Conservation (phyloP, 2,113 vertebrate species). For the Puntigrus tetrazona region DNA sequence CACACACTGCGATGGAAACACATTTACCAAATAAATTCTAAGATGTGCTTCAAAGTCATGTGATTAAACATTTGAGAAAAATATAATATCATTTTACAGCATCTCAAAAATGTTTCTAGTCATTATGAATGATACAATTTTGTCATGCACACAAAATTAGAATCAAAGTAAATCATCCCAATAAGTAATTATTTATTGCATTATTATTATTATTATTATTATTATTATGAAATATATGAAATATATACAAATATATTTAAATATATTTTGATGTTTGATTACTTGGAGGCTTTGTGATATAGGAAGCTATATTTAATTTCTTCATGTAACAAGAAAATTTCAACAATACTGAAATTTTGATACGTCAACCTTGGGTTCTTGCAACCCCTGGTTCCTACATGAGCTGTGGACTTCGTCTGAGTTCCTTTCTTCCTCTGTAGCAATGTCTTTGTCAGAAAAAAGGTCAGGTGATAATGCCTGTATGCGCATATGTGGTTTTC, state of each 20-base stretch:
- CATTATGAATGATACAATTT: background rate
- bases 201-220: no score
- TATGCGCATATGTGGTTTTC: background rate
- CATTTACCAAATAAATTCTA: background rate
- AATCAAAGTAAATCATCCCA: no score
- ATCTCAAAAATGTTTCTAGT: background rate
- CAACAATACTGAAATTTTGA: background rate
- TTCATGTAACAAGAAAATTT: no score
- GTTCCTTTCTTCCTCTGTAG: background rate
- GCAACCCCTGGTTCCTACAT: background rate
- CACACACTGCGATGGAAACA: background rate
- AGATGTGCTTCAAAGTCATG: background rate
- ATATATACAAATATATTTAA: no score
- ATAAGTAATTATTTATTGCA: no score
- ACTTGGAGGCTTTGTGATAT: no score
- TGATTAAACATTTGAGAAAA: background rate
- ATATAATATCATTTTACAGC: background rate
- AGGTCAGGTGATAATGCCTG: background rate
- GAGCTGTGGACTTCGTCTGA: background rate
- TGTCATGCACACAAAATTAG: background rate
- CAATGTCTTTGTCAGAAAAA: constrained; percentile 18
- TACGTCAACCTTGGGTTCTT: background rate
- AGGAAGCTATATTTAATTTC: no score
- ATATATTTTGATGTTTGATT: no score
- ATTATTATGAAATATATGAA: no score